Evolutionary conservation across 2,797 vertebrate species (phyloP).

Genomic region (Remorina albescens): DNA sequence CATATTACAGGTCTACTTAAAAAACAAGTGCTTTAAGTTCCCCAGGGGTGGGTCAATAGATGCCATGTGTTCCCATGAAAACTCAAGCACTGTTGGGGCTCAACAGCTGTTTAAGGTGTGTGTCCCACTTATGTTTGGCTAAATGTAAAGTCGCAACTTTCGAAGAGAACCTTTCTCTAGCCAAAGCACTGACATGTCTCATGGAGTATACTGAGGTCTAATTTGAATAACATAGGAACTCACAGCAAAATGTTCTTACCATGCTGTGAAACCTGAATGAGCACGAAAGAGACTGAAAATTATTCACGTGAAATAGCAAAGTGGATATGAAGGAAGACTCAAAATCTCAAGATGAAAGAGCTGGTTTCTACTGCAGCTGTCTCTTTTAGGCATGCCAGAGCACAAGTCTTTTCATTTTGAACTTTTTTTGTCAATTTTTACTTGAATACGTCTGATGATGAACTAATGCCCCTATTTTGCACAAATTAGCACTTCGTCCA

Average conservation of each 20-base stretch:
- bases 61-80: conserved; percentile 52
- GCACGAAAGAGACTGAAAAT: conserved; percentile 56
- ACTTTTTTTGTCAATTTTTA: conserved; percentile 75
- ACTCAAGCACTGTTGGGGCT: conserved; percentile 69
- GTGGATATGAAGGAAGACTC: conserved; percentile 67
- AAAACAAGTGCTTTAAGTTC: conserved; percentile 29
- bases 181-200: conserved; percentile 65
- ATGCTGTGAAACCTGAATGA: conserved; percentile 63
- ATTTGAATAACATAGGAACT: conserved; percentile 60
- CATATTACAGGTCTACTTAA: conserved; percentile 17
- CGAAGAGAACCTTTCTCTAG: conserved; percentile 38
- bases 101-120: conserved; percentile 70
- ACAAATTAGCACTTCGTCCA: conserved; percentile 73
- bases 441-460: conserved; percentile 76
- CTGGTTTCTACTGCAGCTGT: conserved; percentile 94
- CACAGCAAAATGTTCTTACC: conserved; percentile 57
- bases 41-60: conserved; percentile 38
- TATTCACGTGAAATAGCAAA: conserved; percentile 43
- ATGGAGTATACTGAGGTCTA: conserved; percentile 54
- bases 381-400: conserved; percentile 89
- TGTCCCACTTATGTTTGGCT: conserved; percentile 58
- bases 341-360: conserved; percentile 94
- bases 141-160: conserved; percentile 43
- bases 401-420: conserved; percentile 77
- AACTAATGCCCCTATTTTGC: conserved; percentile 84